Percentiles rank a stretch among this genome's conserved stretches.
These are phyloP conservation scores for Onychostoma macrolepis DNA, from an alignment of 2,113 vertebrate species.

Conservation along the genomic window DNA sequence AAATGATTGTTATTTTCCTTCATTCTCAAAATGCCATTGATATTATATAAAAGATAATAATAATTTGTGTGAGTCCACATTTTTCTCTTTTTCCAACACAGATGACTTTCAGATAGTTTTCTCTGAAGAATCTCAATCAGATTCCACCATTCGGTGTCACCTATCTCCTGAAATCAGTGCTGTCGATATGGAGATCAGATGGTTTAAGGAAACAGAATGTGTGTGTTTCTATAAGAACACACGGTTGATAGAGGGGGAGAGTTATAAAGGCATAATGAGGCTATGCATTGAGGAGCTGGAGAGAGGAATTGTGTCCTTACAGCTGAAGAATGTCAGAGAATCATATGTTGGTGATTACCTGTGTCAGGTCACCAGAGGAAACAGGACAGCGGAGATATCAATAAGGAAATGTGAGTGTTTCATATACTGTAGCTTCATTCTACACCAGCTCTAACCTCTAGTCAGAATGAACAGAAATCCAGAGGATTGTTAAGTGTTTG, in stretches of 20 bases:
- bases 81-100: background rate
- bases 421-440: too few species aligned
- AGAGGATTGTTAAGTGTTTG: too few species aligned
- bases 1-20: too few species aligned
- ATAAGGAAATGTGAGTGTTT: too few species aligned
- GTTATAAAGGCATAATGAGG: background rate
- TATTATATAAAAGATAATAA: too few species aligned
- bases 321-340: background rate
- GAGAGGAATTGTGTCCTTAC: background rate
- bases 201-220: constrained; percentile 1
- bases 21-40: too few species aligned
- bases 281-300: background rate
- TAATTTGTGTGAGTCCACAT: background rate
- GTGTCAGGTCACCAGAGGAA: background rate
- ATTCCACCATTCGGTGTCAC: background rate
- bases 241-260: background rate
- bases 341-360: background rate
- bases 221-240: background rate
- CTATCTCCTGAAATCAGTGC: background rate
- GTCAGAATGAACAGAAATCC: too few species aligned
- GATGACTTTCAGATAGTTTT: background rate
- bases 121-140: background rate
- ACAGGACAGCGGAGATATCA: background rate
- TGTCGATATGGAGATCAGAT: background rate
- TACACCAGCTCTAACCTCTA: too few species aligned